Evolutionary conservation across 2,113 vertebrate genomes (phyloP).

Genomic region (rat (Rattus norvegicus)): DNA sequence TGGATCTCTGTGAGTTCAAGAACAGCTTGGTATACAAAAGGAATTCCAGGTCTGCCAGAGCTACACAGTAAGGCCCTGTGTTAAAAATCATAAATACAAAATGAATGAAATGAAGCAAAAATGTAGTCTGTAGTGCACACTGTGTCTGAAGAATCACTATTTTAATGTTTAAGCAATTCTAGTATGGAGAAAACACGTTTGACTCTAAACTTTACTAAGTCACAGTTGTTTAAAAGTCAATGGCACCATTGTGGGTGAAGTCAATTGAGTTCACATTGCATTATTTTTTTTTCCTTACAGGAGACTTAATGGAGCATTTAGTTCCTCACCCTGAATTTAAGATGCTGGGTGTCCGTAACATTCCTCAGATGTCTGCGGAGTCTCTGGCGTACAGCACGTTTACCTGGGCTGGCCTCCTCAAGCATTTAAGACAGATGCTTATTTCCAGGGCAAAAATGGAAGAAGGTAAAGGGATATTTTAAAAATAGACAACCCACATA

Average conservation of each 20-base stretch:
- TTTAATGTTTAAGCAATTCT: slow-evolving; percentile 48
- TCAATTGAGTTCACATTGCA: background rate
- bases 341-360: slow-evolving; percentile 91
- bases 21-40: background rate
- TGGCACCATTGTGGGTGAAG: background rate
- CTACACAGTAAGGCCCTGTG: background rate
- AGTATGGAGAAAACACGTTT: slow-evolving; percentile 26
- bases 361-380: slow-evolving; percentile 94
- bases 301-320: slow-evolving; percentile 91
- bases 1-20: background rate
- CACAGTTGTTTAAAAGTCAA: background rate
- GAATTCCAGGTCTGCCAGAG: background rate
- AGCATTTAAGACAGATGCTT: slow-evolving; percentile 97
- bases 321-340: slow-evolving; percentile 96
- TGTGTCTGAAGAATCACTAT: slow-evolving; percentile 51
- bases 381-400: slow-evolving; percentile 93
- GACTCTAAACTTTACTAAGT: background rate
- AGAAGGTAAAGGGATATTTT: slow-evolving; percentile 88
- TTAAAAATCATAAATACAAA: background rate
- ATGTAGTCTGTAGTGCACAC: background rate
- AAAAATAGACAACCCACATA: slow-evolving; percentile 70
- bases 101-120: background rate
- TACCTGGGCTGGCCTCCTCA: slow-evolving; percentile 94
- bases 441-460: slow-evolving; percentile 96
- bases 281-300: slow-evolving; percentile 83